Evolutionary conservation across 1,140 invertebrate genomes (phyloP).

Genomic region (Atta cephalotes): DNA sequence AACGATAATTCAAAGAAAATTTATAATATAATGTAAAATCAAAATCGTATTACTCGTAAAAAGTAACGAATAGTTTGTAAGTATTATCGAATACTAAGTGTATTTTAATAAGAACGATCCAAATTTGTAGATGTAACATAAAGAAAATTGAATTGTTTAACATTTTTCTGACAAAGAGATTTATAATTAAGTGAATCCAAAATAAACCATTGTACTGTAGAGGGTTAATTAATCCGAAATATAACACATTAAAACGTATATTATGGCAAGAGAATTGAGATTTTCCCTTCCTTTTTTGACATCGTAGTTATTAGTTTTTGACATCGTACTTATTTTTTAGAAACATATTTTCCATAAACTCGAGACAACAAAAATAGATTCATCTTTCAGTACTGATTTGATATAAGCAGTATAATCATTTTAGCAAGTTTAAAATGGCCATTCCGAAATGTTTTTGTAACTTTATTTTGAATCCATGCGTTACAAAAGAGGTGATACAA

Average conservation of each 20-base stretch:
- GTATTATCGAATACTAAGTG: too few species aligned
- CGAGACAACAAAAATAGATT: not conserved
- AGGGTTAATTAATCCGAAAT: not conserved
- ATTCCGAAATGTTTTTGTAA: not conserved
- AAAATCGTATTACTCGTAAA: too few species aligned
- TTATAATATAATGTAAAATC: too few species aligned
- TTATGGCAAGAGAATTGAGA: not conserved
- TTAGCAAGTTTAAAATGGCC: not conserved
- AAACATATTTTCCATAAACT: not conserved
- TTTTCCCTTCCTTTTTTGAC: not conserved
- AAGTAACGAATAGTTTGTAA: too few species aligned
- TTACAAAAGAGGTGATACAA: not conserved
- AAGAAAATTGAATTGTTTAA: too few species aligned
- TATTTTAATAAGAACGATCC: too few species aligned
- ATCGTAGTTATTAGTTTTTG: not conserved
- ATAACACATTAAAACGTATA: not conserved
- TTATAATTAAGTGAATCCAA: too few species aligned
- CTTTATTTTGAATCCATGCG: not conserved
- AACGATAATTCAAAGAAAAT: too few species aligned
- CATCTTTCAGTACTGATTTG: not conserved
- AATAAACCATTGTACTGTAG: too few species aligned
- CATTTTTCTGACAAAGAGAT: too few species aligned
- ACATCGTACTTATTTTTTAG: not conserved
- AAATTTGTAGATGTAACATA: too few species aligned
- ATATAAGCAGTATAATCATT: not conserved